Conservation (phyloP, 2,888 invertebrate species). For the Omphaloscelis lunosa region DNA sequence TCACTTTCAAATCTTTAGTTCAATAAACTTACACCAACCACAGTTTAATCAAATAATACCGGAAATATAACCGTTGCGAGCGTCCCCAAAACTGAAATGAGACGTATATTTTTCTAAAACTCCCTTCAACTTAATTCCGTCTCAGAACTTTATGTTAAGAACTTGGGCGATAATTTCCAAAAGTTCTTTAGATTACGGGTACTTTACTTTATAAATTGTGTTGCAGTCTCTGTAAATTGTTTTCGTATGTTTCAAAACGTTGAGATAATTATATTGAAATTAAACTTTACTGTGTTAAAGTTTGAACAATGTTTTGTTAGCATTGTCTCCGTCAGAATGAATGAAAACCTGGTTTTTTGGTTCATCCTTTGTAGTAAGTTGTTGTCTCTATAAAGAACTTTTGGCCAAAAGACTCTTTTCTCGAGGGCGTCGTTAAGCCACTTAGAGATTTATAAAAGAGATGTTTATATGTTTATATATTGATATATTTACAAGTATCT, state of each 20-base stretch:
- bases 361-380: constrained; percentile 34
- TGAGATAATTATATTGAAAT: constrained; percentile 64
- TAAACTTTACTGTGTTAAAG: constrained; percentile 49
- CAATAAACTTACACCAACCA: constrained; percentile 27
- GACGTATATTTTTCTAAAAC: constrained; percentile 73
- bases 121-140: constrained; percentile 73
- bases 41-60: constrained; percentile 46
- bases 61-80: constrained; percentile 52
- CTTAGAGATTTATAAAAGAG: constrained; percentile 14
- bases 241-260: constrained; percentile 66
- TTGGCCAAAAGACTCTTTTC: constrained; percentile 14
- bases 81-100: constrained; percentile 58
- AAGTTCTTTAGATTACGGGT: constrained; percentile 71
- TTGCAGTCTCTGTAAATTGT: constrained; percentile 69
- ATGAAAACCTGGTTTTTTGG: constrained; percentile 20
- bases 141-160: constrained; percentile 71
- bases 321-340: constrained; percentile 18
- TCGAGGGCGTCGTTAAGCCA: constrained; percentile 29
- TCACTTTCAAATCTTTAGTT: constrained; percentile 8
- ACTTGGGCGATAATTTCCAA: constrained; percentile 78
- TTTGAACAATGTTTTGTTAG: constrained; percentile 58
- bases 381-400: constrained; percentile 21
- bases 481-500: too few species aligned
- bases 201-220: constrained; percentile 72
- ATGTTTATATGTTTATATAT: too few species aligned